Conservation (phyloP, 2,797 vertebrate species). For the Poeciliopsis presidionis region DNA sequence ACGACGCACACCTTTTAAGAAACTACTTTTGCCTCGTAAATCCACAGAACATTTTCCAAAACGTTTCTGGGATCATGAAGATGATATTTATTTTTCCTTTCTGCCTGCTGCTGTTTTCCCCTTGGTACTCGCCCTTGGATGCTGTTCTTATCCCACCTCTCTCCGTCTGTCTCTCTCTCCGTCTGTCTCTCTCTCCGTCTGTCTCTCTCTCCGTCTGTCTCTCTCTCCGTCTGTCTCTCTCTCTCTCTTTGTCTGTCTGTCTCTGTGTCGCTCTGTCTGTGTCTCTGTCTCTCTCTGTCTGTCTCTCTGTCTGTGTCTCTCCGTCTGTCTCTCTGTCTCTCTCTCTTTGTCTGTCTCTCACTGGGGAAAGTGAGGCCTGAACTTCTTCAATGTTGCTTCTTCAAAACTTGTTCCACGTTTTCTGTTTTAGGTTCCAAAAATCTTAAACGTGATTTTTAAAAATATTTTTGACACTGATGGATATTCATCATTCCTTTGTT, state of each 20-base stretch:
- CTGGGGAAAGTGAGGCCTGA: not conserved
- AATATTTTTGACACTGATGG: not conserved
- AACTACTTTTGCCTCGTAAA: not conserved
- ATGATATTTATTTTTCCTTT: not conserved
- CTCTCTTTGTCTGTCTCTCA: not conserved
- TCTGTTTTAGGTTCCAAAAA: not conserved
- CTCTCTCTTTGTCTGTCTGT: not conserved
- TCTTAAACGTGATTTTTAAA: not conserved
- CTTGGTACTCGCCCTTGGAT: not conserved
- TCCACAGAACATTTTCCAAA: not conserved
- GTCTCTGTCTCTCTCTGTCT: too few species aligned
- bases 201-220: too few species aligned
- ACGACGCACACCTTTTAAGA: not conserved
- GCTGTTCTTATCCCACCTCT: not conserved
- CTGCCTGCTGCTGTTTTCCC: not conserved
- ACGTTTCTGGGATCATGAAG: not conserved
- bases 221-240: too few species aligned
- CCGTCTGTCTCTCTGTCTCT: too few species aligned
- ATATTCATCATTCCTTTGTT: not conserved
- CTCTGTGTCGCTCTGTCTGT: too few species aligned
- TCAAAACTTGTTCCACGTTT: not conserved
- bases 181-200: too few species aligned
- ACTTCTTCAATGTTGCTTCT: not conserved
- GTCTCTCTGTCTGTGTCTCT: too few species aligned
- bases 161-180: not conserved